Base-by-base conservation (phyloP, 2,797 vertebrate species). In the Rachycentron canadum region DNA sequence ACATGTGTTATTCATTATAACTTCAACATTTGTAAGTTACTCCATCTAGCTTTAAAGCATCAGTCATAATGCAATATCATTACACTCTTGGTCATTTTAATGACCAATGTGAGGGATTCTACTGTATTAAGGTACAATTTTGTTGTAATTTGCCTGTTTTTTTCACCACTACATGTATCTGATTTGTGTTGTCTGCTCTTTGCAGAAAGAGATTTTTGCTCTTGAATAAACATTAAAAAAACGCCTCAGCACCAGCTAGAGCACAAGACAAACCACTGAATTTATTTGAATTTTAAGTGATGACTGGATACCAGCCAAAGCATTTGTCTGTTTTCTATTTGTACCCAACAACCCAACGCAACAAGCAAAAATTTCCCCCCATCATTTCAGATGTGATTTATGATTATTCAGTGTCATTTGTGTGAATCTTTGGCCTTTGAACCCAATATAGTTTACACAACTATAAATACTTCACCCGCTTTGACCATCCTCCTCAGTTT, bases 361-460 rank as follows among this genome's bases (percentile, higher is more conserved):
- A 73, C 40, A 71, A 61, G 28, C 6, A 0, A 21, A 13, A 34
- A 57, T 26, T 78, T 60, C 34, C 7, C 0, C 28, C 45, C n/a
- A n/a, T 36, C 34, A 65, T 62, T 71, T 64, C 1, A 21, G 47
- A 63, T 16, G 12, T 17, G 50, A 76, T 74, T 78, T 45, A 66
- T 23, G 68, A 74, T 60, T 47, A 23, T 49, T 16, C 62, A 40
- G 65, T 71, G 69, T 65, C 53, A 32, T 78, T 82, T 83, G 47
- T 73, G 73, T 69, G 61, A 85, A 92, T 83, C 79, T 69, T 81
- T 88, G 86, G 72, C 83, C 89, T 88, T 90, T 91, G 63, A 59
- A 84, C 76, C 89, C 92, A 92, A 91, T 89, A 89, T 86, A 92
- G 92, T 92, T 93, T 81, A 78, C 86, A 84, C 77, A 81, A 85